Base-by-base conservation (phyloP, 2,888 invertebrate genomes). In the Unio pictorum region DNA sequence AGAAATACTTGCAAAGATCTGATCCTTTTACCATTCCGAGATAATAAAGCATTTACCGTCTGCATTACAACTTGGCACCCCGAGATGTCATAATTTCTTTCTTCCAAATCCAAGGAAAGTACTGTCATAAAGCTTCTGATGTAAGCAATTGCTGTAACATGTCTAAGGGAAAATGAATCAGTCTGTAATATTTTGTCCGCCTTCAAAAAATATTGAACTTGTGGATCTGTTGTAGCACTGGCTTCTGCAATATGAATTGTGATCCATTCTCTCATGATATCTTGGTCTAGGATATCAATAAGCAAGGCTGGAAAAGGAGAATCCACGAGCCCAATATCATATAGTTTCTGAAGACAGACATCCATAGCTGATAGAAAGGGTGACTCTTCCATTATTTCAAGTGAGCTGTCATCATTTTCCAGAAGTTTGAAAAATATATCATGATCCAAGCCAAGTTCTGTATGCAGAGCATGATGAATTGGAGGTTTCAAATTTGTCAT, bases 261-360 rank as follows among this genome's bases (percentile, higher is more conserved):
- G 34, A 34, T 34, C 34, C 34, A 55, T 26, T 59, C 30, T 28
- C 20, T 58, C 23, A 55, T 55, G 1, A 30, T 17, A 3, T 68
- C 61, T 59, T 74, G 55, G 34, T 34, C 34, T 4, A 74, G 17
- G 1, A 71, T 8, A 61, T 74, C 74, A 55, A 68, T 64, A 54
- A 68, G 54, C 55, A 74, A 45, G 11, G 71, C 23, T 2, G 61
- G 57, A 61, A 71, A 71, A 20, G 63, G 71, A 45, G 64, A 55
- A 26, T 66, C 61, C 23, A n/a, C 58, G n/a, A 28, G 54, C 17
- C 45, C 66, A 60, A 26, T 15, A 2, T 26, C 3, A n/a, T 23
- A n/a, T 17, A 71, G 23, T 23, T n/a, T 11, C 20, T 23, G 45
- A 18, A 74, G 23, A 57, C 64, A 68, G 20, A 6, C 11, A 60